Conservation (phyloP, 2,113 vertebrate genomes). For the Hucho hucho region DNA sequence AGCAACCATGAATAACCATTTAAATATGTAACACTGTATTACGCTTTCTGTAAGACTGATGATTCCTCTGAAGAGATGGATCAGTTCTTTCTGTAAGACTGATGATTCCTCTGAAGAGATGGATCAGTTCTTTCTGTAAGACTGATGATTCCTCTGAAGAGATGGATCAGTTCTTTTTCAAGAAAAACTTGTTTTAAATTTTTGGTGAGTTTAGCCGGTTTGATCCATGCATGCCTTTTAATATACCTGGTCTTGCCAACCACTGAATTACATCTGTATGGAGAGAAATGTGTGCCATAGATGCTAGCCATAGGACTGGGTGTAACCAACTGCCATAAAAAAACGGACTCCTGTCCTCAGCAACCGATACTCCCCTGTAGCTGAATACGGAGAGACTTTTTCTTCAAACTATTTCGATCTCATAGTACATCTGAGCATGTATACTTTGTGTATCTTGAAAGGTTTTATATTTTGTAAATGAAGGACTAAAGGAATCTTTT, state of each 20-base stretch:
- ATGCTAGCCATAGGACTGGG: constrained; percentile 60
- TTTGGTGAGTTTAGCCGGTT: constrained; percentile 56
- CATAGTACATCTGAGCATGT: too few relatives aligned
- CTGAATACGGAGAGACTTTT: too few relatives aligned
- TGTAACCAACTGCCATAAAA: constrained; percentile 21
- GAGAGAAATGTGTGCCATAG: constrained; percentile 47
- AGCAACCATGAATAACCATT: too few relatives aligned
- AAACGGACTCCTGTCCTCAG: neutral
- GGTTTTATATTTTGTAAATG: too few relatives aligned
- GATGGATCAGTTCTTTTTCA: too few relatives aligned
- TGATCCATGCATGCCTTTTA: constrained; percentile 66
- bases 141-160: neutral
- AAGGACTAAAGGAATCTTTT: too few relatives aligned
- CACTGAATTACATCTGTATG: constrained; percentile 44
- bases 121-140: neutral
- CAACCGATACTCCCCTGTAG: too few relatives aligned
- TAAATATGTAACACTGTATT: neutral
- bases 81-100: neutral
- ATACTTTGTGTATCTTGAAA: too few relatives aligned
- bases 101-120: neutral
- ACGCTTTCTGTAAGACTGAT: neutral
- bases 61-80: neutral
- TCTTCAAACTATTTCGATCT: too few relatives aligned
- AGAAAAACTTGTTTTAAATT: constrained; percentile 15
- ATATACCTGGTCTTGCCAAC: constrained; percentile 53